phyloP scores from a whole-genome alignment of 2,888 invertebrate species.

The Megastigmus dorsalis region DNA sequence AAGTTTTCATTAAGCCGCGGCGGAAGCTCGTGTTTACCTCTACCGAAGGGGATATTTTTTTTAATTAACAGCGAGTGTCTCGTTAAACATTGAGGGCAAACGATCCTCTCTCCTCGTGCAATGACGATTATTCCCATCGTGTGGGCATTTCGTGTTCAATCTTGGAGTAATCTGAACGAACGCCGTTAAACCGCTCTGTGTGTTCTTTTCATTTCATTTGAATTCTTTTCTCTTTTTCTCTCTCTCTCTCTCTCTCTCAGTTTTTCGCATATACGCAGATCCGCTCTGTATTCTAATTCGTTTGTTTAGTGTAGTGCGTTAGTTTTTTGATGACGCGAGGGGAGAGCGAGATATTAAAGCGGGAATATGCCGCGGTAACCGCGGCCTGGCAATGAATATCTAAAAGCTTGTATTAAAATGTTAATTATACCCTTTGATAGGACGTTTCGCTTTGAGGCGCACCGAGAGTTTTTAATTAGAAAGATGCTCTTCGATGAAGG shows the following conservation, averaged over 20 bases:
- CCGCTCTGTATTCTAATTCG: not conserved
- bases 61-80: conserved; percentile 23
- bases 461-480: conserved; percentile 25
- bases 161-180: conserved; percentile 21
- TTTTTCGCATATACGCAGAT: too few relatives aligned
- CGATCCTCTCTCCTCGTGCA: too few relatives aligned
- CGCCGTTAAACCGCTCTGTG: not conserved
- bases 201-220: conserved; percentile 10
- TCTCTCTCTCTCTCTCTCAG: conserved; percentile 4
- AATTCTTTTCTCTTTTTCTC: too few relatives aligned
- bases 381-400: not conserved
- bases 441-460: not conserved
- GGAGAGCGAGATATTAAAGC: not conserved
- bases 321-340: not conserved
- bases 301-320: not conserved
- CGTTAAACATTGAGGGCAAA: not conserved
- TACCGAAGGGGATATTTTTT: conserved; percentile 4
- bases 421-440: conserved; percentile 35
- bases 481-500: too few relatives aligned
- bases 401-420: conserved; percentile 11
- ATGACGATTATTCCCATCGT: conserved; percentile 11
- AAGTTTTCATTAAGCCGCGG: not conserved
- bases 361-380: not conserved
- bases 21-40: too few relatives aligned
- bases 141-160: conserved; percentile 34